Evolutionary conservation across 2,888 invertebrate species (phyloP).

Genomic region (Leucania comma): DNA sequence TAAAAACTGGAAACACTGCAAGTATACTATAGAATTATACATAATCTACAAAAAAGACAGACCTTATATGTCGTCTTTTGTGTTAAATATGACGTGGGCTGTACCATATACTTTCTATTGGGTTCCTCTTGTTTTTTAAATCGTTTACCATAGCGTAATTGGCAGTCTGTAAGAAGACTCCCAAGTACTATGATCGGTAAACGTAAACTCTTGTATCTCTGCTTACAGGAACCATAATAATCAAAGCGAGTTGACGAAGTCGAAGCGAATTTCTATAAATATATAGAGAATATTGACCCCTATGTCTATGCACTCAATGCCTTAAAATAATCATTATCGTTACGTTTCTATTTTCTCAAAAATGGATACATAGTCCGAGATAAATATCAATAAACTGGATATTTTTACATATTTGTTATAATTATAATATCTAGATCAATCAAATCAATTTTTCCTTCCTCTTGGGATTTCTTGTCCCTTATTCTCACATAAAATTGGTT

Average conservation of each 20-base stretch:
- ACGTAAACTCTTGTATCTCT: background rate
- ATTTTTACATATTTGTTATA: background rate
- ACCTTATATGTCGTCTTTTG: conserved; percentile 6
- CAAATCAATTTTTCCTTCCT: background rate
- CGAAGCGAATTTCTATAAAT: background rate
- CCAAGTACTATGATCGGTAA: background rate
- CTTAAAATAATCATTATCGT: background rate
- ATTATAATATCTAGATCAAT: background rate
- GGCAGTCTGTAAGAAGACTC: conserved; percentile 3
- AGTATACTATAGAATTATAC: conserved; percentile 10
- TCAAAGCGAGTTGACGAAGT: background rate
- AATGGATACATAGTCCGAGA: background rate
- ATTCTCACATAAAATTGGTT: background rate
- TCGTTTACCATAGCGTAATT: background rate
- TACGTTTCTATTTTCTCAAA: no score
- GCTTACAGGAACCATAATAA: background rate
- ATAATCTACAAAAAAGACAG: background rate
- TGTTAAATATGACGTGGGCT: conserved; percentile 12
- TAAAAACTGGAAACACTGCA: conserved; percentile 23
- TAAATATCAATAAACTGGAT: background rate
- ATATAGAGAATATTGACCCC: background rate
- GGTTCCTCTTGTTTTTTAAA: background rate
- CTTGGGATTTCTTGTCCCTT: background rate
- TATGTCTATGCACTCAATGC: background rate
- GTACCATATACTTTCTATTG: background rate